Conservation (phyloP, 2,888 invertebrate species). For the Anaspis maculata region DNA sequence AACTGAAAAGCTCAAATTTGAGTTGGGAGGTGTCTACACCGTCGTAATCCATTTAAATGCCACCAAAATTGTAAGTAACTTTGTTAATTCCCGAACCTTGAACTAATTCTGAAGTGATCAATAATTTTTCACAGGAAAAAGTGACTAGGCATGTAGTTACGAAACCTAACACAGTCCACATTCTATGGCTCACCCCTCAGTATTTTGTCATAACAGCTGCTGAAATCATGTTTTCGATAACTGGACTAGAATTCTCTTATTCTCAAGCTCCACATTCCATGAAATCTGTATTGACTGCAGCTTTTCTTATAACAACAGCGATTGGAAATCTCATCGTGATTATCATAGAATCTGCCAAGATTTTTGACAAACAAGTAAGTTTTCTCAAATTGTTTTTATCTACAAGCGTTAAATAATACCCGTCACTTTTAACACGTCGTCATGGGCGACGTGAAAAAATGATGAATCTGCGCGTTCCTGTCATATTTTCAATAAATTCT, state of each 20-base stretch:
- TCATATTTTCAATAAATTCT: no score
- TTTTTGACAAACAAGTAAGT: slow-evolving; percentile 70
- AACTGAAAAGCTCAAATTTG: slow-evolving; percentile 32
- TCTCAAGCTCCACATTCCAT: slow-evolving; percentile 87
- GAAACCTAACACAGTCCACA: slow-evolving; percentile 65
- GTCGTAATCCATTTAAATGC: slow-evolving; percentile 36
- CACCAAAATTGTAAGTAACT: no score
- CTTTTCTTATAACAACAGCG: slow-evolving; percentile 88
- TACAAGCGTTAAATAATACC: no score
- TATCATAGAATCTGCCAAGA: slow-evolving; percentile 69
- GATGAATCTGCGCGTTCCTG: no score
- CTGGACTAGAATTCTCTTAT: slow-evolving; percentile 92
- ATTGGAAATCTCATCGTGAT: slow-evolving; percentile 91
- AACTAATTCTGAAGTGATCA: no score
- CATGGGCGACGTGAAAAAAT: no score
- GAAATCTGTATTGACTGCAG: slow-evolving; percentile 90
- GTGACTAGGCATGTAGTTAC: slow-evolving; percentile 46
- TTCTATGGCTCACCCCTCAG: slow-evolving; percentile 84
- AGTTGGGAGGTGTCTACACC: slow-evolving; percentile 60
- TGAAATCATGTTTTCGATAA: slow-evolving; percentile 94
- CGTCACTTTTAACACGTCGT: no score
- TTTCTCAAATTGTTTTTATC: no score
- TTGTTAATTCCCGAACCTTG: no score
- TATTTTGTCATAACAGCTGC: slow-evolving; percentile 89
- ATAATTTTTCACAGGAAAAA: no score